A percentile compares a stretch with the other conserved stretches of the same genome.
These are phyloP conservation scores for Holotrichia oblita DNA, from an alignment of 1,140 invertebrate genomes.

Conservation along the genomic window DNA sequence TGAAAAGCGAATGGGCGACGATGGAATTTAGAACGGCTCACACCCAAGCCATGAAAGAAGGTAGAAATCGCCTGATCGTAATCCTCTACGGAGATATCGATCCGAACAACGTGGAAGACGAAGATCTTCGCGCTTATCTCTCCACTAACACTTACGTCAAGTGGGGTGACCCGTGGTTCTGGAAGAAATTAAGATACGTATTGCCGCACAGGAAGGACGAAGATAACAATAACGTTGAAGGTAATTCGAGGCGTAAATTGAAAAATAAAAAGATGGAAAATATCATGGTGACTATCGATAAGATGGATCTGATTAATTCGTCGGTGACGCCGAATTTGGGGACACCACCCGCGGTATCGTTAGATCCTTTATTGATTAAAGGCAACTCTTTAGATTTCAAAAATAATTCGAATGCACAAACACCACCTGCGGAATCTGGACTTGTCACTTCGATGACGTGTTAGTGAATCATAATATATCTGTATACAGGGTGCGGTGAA, in stretches of 20 bases:
- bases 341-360: slow-evolving; percentile 39
- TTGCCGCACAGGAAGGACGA: slow-evolving; percentile 45
- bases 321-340: slow-evolving; percentile 37
- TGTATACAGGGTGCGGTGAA: neutral
- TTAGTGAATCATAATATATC: neutral
- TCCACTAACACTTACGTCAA: slow-evolving; percentile 86
- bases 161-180: slow-evolving; percentile 86
- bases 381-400: slow-evolving; percentile 20
- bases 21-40: slow-evolving; percentile 86
- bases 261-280: slow-evolving; percentile 40
- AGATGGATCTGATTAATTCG: slow-evolving; percentile 41
- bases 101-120: slow-evolving; percentile 70
- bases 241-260: neutral
- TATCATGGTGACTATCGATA: slow-evolving; percentile 43
- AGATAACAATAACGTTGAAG: neutral
- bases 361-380: slow-evolving; percentile 40
- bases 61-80: slow-evolving; percentile 77
- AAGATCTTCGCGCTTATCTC: slow-evolving; percentile 79
- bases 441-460: neutral
- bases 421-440: slow-evolving; percentile 42
- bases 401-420: neutral
- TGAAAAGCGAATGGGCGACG: slow-evolving; percentile 84
- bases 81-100: slow-evolving; percentile 80
- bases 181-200: slow-evolving; percentile 81
- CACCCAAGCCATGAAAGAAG: slow-evolving; percentile 76